Conservation (phyloP, 2,888 invertebrate species). For the Nomada fabriciana region DNA sequence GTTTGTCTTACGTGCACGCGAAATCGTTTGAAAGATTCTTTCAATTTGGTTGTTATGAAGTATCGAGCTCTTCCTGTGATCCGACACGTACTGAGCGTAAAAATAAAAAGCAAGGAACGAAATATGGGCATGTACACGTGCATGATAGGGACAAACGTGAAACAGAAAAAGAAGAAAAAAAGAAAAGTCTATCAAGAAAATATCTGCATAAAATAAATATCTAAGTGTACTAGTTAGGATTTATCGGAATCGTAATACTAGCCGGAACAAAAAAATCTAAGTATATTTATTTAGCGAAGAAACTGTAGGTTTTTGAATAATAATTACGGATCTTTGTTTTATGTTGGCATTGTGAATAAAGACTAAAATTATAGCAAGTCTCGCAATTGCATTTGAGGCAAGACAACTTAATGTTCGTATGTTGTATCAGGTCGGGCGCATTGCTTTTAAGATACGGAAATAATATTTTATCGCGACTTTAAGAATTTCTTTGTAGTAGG, state of each 20-base stretch:
- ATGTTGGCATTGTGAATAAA: conserved; percentile 64
- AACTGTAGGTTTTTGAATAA: conserved; percentile 50
- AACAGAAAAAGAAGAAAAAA: background rate
- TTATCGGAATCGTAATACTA: conserved; percentile 66
- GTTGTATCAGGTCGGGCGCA: conserved; percentile 46
- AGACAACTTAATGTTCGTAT: conserved; percentile 56
- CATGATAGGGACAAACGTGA: conserved; percentile 48
- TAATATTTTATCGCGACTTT: background rate
- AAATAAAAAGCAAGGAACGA: conserved; percentile 1
- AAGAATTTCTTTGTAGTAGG: conserved; percentile 17
- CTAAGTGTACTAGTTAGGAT: conserved; percentile 71
- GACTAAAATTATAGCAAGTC: conserved; percentile 48
- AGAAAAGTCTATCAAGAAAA: conserved; percentile 46
- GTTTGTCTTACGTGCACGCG: conserved; percentile 55
- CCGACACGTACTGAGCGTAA: conserved; percentile 26
- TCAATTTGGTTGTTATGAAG: conserved; percentile 35
- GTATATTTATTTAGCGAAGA: conserved; percentile 67
- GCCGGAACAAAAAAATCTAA: conserved; percentile 57
- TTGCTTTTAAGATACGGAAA: conserved; percentile 57
- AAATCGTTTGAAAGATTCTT: conserved; percentile 37
- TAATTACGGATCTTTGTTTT: conserved; percentile 58
- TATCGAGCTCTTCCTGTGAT: conserved; percentile 61
- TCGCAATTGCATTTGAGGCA: conserved; percentile 57
- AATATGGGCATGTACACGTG: conserved; percentile 53
- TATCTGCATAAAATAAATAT: conserved; percentile 65